Base-by-base conservation (phyloP, 2,888 invertebrate genomes). In the Doris montereyensis region DNA sequence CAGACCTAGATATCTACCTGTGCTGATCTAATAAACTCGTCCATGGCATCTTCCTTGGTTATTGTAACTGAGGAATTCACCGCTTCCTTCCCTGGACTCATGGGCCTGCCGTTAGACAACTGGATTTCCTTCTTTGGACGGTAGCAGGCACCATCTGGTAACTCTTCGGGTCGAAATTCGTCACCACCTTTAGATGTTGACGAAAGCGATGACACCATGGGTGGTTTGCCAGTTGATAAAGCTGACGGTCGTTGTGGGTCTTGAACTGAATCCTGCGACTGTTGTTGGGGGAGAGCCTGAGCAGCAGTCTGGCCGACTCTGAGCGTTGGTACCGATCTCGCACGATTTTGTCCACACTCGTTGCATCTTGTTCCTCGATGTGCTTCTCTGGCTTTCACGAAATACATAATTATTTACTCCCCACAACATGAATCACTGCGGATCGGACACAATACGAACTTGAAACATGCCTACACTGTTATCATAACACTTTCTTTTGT, bases 381-480 rank as follows among this genome's bases (percentile, higher is more conserved):
- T 80, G 74, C 57, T 82, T 82, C n/a, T 52, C 80, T 80, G 71
- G 82, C 76, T 78, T 82, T 82, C 77, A 80, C 78, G 73, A 82
- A 82, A 82, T 80, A 80, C 80, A 80, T 80, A 32, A 65, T 81
- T 67, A 76, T 8, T 67, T 67, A 52, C 67, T 30, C n/a, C n/a
- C n/a, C n/a, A n/a, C n/a, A n/a, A n/a, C n/a, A n/a, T n/a, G n/a
- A n/a, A n/a, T n/a, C n/a, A n/a, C n/a, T n/a, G n/a, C n/a, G n/a
- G n/a, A n/a, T 21, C 52, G 0, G 5, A 58, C 24, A 8, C 34
- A 52, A n/a, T 26, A 28, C 34, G 75, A 34, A n/a, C 52, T 41
- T 73, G 57, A 68, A 28, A 68, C 65, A 73, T 78, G 28, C 52
- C 75, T 62, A 17, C 57, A 65, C 26, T 30, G 60, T 30, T 35